phyloP scores from a whole-genome alignment of 2,797 vertebrate genomes.

The Tenualosa thibaudeaui region DNA sequence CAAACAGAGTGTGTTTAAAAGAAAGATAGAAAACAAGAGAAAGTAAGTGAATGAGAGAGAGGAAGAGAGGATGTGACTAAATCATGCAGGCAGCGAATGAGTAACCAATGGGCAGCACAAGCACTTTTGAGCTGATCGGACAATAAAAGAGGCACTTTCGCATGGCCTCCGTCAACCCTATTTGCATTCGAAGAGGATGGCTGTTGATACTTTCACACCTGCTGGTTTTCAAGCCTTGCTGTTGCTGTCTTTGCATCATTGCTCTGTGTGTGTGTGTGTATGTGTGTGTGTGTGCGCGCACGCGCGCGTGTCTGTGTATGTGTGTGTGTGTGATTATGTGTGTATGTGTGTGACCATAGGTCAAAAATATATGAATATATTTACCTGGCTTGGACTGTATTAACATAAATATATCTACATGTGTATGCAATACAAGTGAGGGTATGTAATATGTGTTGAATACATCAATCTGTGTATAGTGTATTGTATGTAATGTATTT shows the following conservation, averaged over 20 bases:
- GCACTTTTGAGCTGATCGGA: conserved; percentile 12
- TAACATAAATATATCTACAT: too few relatives aligned
- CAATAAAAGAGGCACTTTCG: conserved; percentile 30
- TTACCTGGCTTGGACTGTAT: neutral
- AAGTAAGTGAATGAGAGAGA: neutral
- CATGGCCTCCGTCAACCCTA: conserved; percentile 20
- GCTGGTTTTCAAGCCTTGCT: neutral
- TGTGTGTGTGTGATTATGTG: too few relatives aligned
- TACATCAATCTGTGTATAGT: too few relatives aligned
- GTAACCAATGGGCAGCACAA: neutral
- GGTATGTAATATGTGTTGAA: too few relatives aligned
- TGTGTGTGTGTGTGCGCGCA: neutral
- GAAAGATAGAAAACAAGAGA: neutral
- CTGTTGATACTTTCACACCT: neutral
- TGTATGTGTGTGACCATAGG: neutral
- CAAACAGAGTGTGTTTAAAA: neutral
- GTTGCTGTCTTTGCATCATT: neutral
- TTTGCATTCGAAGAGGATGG: conserved; percentile 23
- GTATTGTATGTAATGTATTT: neutral
- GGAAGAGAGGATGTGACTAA: conserved; percentile 29
- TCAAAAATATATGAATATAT: neutral
- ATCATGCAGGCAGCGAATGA: conserved; percentile 18
- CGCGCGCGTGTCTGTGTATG: neutral
- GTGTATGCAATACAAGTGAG: too few relatives aligned
- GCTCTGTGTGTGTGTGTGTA: neutral